phyloP scores from a whole-genome alignment of 2,797 vertebrate species.

The Otus scops region DNA sequence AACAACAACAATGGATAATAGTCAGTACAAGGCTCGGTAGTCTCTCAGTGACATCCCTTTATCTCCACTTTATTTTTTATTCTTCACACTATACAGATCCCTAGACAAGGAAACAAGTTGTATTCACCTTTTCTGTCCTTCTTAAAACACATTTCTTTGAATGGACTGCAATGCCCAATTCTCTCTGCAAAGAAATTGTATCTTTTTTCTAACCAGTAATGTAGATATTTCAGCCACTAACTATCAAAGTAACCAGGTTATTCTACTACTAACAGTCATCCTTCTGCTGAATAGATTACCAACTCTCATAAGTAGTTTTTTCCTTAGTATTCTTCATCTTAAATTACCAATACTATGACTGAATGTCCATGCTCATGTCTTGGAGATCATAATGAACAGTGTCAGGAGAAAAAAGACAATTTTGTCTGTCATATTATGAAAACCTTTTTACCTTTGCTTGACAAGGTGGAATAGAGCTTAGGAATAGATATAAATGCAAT shows the following conservation, averaged over 20 bases:
- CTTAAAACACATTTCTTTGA: not conserved
- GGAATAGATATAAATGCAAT: not conserved
- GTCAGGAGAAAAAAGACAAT: not conserved
- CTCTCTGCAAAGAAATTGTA: not conserved
- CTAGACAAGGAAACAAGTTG: not conserved
- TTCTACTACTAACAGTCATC: not conserved
- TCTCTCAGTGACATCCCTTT: not conserved
- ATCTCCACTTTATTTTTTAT: not conserved
- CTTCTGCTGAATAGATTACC: not conserved
- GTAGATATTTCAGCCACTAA: not conserved
- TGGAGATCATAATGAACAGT: not conserved
- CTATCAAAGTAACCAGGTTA: not conserved
- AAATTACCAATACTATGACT: fast-evolving
- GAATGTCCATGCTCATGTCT: not conserved
- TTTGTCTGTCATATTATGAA: not conserved
- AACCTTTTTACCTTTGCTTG: not conserved
- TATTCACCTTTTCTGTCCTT: not conserved
- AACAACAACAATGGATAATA: too few relatives aligned
- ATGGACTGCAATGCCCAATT: not conserved
- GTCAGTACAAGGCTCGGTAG: too few relatives aligned
- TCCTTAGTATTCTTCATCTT: not conserved
- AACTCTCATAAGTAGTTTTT: not conserved
- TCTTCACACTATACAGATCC: not conserved
- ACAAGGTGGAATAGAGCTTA: not conserved
- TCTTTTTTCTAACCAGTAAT: not conserved